Conservation (phyloP, 2,797 vertebrate species). For the Bovichtus diacanthus region DNA sequence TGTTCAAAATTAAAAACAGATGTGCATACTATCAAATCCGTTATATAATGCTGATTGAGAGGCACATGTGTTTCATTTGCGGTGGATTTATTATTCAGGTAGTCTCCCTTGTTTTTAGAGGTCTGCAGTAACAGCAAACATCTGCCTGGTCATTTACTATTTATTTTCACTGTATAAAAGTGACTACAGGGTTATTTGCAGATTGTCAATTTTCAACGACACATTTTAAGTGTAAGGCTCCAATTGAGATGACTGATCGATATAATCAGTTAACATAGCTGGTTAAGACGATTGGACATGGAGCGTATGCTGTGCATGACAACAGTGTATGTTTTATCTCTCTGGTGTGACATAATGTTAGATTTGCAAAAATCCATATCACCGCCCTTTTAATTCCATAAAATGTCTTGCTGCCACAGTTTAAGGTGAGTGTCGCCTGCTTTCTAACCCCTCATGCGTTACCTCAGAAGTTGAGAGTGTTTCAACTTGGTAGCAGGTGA, state of each 20-base stretch:
- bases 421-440: background rate
- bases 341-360: background rate
- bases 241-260: background rate
- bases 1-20: slow-evolving; percentile 1
- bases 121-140: background rate
- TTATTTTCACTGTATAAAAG: background rate
- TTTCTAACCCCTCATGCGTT: background rate
- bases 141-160: background rate
- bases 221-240: too few species aligned
- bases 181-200: too few species aligned
- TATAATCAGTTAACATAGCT: background rate
- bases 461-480: background rate
- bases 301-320: background rate
- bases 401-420: background rate
- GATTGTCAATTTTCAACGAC: too few species aligned
- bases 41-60: background rate
- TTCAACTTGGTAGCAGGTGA: background rate
- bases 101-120: too few species aligned
- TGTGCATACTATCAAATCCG: background rate
- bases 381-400: background rate
- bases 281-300: background rate
- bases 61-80: background rate
- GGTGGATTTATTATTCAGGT: background rate
- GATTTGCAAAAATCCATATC: slow-evolving; percentile 1
- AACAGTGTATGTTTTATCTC: background rate